Conservation (phyloP, 1,140 invertebrate genomes). For the Antheraea mylitta region DNA sequence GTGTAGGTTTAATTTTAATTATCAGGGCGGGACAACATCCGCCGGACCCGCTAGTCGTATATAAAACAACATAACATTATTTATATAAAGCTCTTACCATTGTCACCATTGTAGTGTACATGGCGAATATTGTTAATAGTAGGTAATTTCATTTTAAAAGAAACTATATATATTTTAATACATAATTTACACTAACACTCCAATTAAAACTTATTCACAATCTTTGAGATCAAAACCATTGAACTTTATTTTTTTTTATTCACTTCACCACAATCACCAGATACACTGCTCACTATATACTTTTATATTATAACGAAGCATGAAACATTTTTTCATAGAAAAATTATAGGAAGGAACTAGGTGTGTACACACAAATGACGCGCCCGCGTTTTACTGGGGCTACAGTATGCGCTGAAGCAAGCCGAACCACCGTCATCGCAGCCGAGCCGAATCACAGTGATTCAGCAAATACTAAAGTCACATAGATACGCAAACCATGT, state of each 20-base stretch:
- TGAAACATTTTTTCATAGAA: slow-evolving; percentile 12
- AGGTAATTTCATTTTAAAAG: not conserved
- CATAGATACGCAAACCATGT: not conserved
- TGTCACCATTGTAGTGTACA: not conserved
- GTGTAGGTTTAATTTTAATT: too few relatives aligned
- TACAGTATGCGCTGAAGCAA: slow-evolving; percentile 6
- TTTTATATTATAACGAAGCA: not conserved
- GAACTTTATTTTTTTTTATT: slow-evolving; percentile 1
- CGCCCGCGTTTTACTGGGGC: slow-evolving; percentile 15
- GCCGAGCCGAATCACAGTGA: slow-evolving; percentile 18
- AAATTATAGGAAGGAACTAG: not conserved
- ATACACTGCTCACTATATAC: not conserved
- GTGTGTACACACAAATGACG: not conserved
- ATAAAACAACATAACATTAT: too few relatives aligned
- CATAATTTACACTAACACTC: not conserved
- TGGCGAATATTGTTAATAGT: not conserved
- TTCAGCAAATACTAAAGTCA: slow-evolving; percentile 12
- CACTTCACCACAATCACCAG: slow-evolving; percentile 1
- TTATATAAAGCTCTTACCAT: not conserved
- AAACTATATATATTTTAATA: not conserved
- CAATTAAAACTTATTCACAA: not conserved
- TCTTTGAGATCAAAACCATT: slow-evolving; percentile 16
- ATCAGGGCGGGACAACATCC: too few relatives aligned
- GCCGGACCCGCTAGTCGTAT: too few relatives aligned
- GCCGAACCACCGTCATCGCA: slow-evolving; percentile 10